A percentile compares a stretch with the other conserved stretches of the same genome.
Conservation (phyloP, 2,113 vertebrate species). For the Anoura caudifer region DNA sequence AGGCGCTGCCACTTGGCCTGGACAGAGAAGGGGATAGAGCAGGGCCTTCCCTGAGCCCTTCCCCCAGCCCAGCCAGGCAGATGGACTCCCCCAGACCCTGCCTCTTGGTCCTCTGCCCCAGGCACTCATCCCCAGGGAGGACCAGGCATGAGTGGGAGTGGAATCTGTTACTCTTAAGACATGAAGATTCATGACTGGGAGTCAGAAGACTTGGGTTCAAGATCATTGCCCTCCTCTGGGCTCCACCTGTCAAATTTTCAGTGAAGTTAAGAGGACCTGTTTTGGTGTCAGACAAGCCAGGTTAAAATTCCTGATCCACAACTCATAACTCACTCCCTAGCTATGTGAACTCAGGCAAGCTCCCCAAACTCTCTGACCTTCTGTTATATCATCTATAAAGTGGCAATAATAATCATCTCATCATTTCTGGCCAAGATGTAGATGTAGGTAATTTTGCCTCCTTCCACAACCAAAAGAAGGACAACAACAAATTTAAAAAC, state of each 20-base stretch:
- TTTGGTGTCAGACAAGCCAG: not conserved
- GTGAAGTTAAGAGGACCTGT: not conserved
- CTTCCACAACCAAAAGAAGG: no score
- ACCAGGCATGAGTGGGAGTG: not conserved
- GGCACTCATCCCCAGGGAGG: not conserved
- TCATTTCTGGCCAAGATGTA: no score
- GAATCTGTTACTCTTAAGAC: not conserved
- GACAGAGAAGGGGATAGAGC: not conserved
- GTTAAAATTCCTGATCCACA: not conserved
- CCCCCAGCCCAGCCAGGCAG: not conserved
- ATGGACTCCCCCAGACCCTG: not conserved
- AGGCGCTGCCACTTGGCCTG: conserved; percentile 86
- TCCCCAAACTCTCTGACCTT: not conserved
- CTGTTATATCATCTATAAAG: not conserved
- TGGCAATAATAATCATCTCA: not conserved
- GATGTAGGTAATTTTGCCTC: no score
- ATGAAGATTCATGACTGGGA: not conserved
- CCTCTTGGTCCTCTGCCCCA: not conserved
- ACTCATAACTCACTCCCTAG: not conserved
- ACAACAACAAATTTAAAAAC: no score
- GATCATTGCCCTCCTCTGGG: not conserved
- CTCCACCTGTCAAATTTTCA: not conserved
- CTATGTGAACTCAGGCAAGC: not conserved
- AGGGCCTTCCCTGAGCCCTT: not conserved
- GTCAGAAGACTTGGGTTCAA: not conserved